Evolutionary conservation across 2,888 invertebrate genomes (phyloP).

Genomic region (Heliothis peltigera): DNA sequence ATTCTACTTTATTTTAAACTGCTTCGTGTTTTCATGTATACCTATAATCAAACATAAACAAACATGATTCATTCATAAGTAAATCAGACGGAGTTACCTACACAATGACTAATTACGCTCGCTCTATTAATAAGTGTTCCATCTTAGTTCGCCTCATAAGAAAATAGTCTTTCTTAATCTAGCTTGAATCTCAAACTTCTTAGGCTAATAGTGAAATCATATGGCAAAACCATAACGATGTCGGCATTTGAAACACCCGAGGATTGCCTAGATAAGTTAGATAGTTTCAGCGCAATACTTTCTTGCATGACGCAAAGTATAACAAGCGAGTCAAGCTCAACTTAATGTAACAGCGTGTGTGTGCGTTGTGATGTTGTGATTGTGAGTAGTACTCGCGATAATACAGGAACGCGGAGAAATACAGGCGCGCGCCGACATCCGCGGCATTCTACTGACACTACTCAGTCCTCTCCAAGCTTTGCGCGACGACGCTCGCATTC

Average conservation of each 20-base stretch:
- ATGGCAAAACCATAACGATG: constrained; percentile 33
- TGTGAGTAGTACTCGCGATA: constrained; percentile 19
- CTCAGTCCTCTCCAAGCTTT: constrained; percentile 54
- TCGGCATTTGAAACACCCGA: constrained; percentile 13
- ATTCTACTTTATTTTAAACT: no score
- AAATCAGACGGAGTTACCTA: background rate
- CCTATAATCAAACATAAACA: background rate
- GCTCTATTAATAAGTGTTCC: no score
- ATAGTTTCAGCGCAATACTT: constrained; percentile 31
- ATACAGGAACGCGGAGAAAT: constrained; percentile 40
- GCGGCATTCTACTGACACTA: constrained; percentile 52
- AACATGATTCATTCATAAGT: background rate
- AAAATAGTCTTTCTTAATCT: background rate
- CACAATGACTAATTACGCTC: background rate
- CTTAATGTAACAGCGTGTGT: constrained; percentile 33
- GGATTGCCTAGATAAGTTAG: constrained; percentile 37
- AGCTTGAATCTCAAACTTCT: constrained; percentile 4
- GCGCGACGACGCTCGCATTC: constrained; percentile 55
- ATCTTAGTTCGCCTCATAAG: background rate
- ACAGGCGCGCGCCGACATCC: constrained; percentile 43
- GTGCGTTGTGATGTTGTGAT: background rate
- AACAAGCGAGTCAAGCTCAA: constrained; percentile 44
- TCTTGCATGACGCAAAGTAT: constrained; percentile 48
- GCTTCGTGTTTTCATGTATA: no score
- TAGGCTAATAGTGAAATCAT: constrained; percentile 24